Conservation (phyloP, 2,113 vertebrate species). For the Catharus fuscescens region DNA sequence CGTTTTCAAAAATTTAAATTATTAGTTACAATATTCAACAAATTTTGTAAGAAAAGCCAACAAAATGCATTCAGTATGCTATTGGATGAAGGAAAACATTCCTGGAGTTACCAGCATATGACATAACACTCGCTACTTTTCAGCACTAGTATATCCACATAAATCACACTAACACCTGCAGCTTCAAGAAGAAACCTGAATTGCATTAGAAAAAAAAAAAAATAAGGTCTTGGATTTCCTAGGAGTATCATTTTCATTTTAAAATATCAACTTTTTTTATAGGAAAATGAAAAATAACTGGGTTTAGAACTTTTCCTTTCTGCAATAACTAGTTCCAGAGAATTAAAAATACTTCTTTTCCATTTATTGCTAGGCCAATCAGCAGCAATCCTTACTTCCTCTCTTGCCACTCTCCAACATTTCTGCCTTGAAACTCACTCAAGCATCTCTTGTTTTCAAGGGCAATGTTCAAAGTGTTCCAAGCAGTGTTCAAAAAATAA, state of each 20-base stretch:
- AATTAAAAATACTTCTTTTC: not conserved
- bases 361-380: not conserved
- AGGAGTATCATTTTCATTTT: not conserved
- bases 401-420: not conserved
- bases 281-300: rapidly evolving
- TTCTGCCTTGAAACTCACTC: not conserved
- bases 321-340: not conserved
- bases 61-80: not conserved
- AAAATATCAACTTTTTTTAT: not conserved
- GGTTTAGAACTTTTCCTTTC: not conserved
- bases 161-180: not conserved
- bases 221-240: not conserved
- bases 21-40: not conserved
- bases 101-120: not conserved
- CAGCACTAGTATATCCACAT: not conserved
- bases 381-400: not conserved
- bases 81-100: not conserved
- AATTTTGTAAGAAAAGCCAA: not conserved
- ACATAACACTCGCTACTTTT: not conserved
- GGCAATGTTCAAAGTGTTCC: not conserved
- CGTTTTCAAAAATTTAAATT: not conserved
- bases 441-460: not conserved
- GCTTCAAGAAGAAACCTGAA: not conserved
- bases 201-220: not conserved
- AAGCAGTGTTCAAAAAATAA: not conserved